These are phyloP conservation scores for Selene dorsalis DNA, from an alignment of 2,797 vertebrate genomes.

Conservation along the genomic window DNA sequence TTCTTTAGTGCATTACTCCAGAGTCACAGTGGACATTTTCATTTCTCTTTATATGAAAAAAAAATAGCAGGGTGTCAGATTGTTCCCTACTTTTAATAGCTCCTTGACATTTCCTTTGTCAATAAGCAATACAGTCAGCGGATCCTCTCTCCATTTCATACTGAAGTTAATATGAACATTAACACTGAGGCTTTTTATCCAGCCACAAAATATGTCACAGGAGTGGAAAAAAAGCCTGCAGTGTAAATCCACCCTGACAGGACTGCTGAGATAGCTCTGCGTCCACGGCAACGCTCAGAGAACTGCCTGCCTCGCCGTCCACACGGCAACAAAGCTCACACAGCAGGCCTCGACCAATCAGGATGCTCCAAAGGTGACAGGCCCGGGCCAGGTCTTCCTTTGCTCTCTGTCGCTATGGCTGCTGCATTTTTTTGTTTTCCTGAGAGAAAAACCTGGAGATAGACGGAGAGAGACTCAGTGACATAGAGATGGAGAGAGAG, in stretches of 20 bases:
- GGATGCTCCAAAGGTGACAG: constrained; percentile 77
- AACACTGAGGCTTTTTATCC: constrained; percentile 38
- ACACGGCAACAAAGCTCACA: constrained; percentile 82
- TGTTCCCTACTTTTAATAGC: constrained; percentile 1
- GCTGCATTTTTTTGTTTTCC: constrained; percentile 74
- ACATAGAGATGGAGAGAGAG: constrained; percentile 30
- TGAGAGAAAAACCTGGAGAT: constrained; percentile 57
- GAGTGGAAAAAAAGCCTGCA: constrained; percentile 47
- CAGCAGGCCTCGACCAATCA: constrained; percentile 78
- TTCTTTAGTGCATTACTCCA: not conserved
- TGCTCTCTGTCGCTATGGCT: constrained; percentile 84
- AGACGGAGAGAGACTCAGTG: constrained; percentile 43
- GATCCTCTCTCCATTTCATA: not conserved
- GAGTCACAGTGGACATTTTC: not conserved
- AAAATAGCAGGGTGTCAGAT: not conserved
- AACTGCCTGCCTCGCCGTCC: constrained; percentile 76
- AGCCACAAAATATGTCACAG: constrained; percentile 60
- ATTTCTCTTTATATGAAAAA: not conserved
- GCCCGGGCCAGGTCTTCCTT: constrained; percentile 80
- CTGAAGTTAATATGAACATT: constrained; percentile 18
- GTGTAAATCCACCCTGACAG: constrained; percentile 78
- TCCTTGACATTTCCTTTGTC: not conserved
- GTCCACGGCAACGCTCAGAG: constrained; percentile 77
- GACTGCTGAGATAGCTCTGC: constrained; percentile 80
- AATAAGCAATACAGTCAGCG: constrained; percentile 25